phyloP scores from a whole-genome alignment of 2,797 vertebrate genomes.

The Eleutherodactylus coqui region DNA sequence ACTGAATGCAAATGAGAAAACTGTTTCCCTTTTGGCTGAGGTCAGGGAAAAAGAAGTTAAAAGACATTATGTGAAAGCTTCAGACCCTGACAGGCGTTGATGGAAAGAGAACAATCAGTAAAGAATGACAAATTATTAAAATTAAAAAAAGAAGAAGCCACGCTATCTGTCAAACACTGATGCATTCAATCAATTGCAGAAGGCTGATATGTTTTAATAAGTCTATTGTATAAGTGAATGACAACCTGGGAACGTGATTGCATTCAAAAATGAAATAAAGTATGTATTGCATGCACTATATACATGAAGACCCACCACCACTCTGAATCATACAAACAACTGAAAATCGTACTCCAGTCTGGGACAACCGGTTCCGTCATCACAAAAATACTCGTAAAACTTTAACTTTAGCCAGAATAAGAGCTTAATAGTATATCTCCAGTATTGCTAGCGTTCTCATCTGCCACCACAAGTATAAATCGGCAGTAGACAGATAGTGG shows the following conservation, averaged over 20 bases:
- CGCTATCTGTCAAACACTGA: slow-evolving; percentile 34
- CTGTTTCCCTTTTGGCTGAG: slow-evolving; percentile 57
- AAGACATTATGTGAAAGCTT: slow-evolving; percentile 59
- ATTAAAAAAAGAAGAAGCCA: slow-evolving; percentile 44
- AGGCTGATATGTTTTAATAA: not conserved
- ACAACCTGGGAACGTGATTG: not conserved
- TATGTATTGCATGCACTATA: too few species aligned
- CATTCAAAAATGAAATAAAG: not conserved
- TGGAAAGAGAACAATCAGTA: slow-evolving; percentile 61
- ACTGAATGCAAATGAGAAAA: slow-evolving; percentile 60
- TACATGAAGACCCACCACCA: too few species aligned
- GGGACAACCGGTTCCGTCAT: too few species aligned
- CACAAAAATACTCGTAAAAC: too few species aligned
- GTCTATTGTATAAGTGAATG: not conserved
- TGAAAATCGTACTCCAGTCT: too few species aligned
- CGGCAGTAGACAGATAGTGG: too few species aligned
- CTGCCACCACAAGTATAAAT: too few species aligned
- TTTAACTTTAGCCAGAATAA: too few species aligned
- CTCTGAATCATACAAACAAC: too few species aligned
- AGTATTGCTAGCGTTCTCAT: too few species aligned
- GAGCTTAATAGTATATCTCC: too few species aligned
- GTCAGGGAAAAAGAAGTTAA: slow-evolving; percentile 60
- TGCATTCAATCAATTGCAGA: slow-evolving; percentile 47
- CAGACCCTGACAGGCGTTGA: slow-evolving; percentile 53
- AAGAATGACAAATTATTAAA: slow-evolving; percentile 62